phyloP scores from a whole-genome alignment of 2,113 vertebrate species.

The Caretta caretta region DNA sequence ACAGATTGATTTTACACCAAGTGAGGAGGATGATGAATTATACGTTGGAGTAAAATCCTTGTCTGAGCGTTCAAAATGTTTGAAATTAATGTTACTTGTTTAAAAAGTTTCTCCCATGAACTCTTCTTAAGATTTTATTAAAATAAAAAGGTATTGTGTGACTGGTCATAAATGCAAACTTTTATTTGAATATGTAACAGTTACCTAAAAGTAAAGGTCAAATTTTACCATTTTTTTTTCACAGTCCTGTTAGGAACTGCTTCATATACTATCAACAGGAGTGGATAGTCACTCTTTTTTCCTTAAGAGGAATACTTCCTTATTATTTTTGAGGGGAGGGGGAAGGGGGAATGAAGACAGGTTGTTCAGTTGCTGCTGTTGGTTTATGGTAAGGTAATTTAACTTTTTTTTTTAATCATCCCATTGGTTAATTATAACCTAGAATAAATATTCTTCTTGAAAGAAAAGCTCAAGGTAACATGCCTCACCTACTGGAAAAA shows the following conservation, averaged over 20 bases:
- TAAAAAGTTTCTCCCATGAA: constrained; percentile 36
- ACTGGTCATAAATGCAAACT: constrained; percentile 43
- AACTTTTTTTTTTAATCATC: neutral
- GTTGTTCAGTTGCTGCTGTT: neutral
- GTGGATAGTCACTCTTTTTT: neutral
- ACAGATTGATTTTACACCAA: constrained; percentile 84
- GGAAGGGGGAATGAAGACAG: neutral
- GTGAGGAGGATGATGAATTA: constrained; percentile 78
- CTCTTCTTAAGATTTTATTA: constrained; percentile 20
- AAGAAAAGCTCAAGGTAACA: neutral
- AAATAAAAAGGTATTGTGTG: neutral
- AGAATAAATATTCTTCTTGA: neutral
- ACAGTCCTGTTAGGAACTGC: neutral
- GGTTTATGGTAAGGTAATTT: neutral
- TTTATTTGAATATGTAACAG: constrained; percentile 58
- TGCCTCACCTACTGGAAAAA: neutral
- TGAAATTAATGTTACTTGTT: constrained; percentile 67
- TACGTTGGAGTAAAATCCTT: constrained; percentile 71
- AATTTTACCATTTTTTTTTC: constrained; percentile 36
- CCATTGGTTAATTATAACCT: neutral
- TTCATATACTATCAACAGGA: neutral
- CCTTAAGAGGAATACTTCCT: neutral
- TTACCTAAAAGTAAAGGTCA: constrained; percentile 62
- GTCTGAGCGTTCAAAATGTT: constrained; percentile 70
- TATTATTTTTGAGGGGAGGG: neutral